Conservation (phyloP, 2,113 vertebrate species). For the Saccopteryx bilineata region DNA sequence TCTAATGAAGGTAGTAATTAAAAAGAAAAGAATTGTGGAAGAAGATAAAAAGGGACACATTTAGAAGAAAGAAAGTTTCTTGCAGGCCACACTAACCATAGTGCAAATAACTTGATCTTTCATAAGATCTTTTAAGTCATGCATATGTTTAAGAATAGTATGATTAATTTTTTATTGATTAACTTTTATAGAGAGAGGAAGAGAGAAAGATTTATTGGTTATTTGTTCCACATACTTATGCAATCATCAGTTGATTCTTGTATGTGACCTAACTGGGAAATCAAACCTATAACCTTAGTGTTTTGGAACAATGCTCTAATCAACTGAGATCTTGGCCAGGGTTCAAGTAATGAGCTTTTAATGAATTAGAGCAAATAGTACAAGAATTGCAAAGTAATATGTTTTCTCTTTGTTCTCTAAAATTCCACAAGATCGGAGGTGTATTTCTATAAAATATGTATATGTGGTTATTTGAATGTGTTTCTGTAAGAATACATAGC, state of each 20-base stretch:
- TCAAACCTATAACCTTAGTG: too few relatives aligned
- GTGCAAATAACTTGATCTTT: not conserved
- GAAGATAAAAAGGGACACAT: not conserved
- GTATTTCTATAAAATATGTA: not conserved
- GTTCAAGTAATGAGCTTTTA: not conserved
- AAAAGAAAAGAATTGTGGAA: not conserved
- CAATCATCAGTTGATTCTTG: too few relatives aligned
- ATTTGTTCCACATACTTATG: too few relatives aligned
- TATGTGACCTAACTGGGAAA: too few relatives aligned
- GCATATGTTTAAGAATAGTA: too few relatives aligned
- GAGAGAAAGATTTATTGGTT: too few relatives aligned
- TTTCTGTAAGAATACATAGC: not conserved
- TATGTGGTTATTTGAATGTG: not conserved
- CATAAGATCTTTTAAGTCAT: not conserved
- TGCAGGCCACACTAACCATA: not conserved
- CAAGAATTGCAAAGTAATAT: not conserved
- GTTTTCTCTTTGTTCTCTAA: not conserved
- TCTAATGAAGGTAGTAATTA: not conserved
- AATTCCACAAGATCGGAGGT: not conserved
- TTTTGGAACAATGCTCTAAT: too few relatives aligned
- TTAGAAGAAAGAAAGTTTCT: not conserved
- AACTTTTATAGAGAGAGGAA: too few relatives aligned
- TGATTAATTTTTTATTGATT: too few relatives aligned
- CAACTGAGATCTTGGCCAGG: too few relatives aligned
- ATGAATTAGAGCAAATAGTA: not conserved